A percentile compares a stretch with the other conserved stretches of the same genome.
Conservation (phyloP, 2,888 invertebrate species). For the Platycnemis pennipes region DNA sequence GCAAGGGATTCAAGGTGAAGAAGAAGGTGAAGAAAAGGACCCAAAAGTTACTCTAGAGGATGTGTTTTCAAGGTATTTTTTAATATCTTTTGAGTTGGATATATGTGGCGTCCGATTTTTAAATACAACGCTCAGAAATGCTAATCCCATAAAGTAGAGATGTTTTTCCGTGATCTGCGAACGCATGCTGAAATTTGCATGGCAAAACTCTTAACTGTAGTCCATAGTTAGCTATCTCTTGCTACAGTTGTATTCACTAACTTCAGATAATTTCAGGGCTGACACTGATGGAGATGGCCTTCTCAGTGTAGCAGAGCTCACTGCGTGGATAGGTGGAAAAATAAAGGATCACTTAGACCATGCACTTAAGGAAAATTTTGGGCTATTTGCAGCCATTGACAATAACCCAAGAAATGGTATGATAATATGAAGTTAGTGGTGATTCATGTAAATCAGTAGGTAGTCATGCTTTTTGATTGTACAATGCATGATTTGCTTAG, state of each 20-base stretch:
- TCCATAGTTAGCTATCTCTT: neutral
- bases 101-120: neutral
- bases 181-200: neutral
- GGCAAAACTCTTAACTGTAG: too few species aligned
- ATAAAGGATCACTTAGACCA: slow-evolving; percentile 86
- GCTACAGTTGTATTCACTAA: neutral
- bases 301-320: slow-evolving; percentile 83
- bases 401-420: slow-evolving; percentile 84
- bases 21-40: slow-evolving; percentile 51
- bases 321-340: slow-evolving; percentile 85
- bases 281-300: slow-evolving; percentile 82
- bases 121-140: neutral
- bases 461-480: too few species aligned
- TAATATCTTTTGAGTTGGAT: neutral
- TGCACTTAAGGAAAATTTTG: slow-evolving; percentile 85
- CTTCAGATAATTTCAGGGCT: slow-evolving; percentile 79
- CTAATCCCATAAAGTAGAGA: neutral
- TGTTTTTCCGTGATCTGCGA: neutral
- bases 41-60: slow-evolving; percentile 56
- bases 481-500: too few species aligned
- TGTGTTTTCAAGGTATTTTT: slow-evolving; percentile 41
- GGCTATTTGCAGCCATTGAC: slow-evolving; percentile 85
- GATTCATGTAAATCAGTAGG: too few species aligned
- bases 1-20: slow-evolving; percentile 4
- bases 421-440: slow-evolving; percentile 4